Base-by-base conservation (phyloP, 37 sponge, comb jelly and placozoan species). In the Mnemiopsis leidyi region DNA sequence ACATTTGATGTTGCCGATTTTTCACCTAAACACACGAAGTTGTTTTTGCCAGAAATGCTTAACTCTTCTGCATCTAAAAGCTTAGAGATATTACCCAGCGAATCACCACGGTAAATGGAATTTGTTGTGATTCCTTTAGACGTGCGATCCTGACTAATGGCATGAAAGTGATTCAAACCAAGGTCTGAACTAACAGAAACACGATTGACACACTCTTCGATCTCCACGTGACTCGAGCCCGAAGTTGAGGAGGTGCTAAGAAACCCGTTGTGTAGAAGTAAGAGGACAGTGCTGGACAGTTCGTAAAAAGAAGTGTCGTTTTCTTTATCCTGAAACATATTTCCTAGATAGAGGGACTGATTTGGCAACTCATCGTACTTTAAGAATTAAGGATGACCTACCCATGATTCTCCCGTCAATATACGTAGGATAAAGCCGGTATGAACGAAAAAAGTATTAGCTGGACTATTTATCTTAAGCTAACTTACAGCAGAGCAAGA, bases 141-240 rank as follows among this genome's bases (percentile, higher is more conserved):
- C 61, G 13, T 13, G 13, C 13, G 61, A 48, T 48, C 61, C 61
- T 48, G 9, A 48, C 61, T 48, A 18, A 48, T 48, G 5, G 61
- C 61, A 48, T 18, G 13, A 5, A 48, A 13, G 13, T 48, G 13
- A 18, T 48, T 48, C 61, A 18, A 5, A 48, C 5, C 13, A 21
- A 77, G 35, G 79, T 77, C 79, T 3, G 79, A 31, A 20, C 79
- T 77, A 9, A 32, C 79, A 77, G 79, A 32, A 0, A 77, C 79
- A 33, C 32, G 33, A 7, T 33, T 34, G 36, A 77, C 16, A 77
- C 79, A 77, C 18, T 34, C 35, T 31, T 77, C 79, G 1, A 32
- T 32, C 32, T 28, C 35, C 2, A 77, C 32, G 18, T 13, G 34
- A 1, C 36, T 77, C 3, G 18, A 34, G 36, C 36, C 32, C 36